Evolutionary conservation across 1,140 invertebrate genomes (phyloP).

Genomic region (Oryctes rhinoceros): DNA sequence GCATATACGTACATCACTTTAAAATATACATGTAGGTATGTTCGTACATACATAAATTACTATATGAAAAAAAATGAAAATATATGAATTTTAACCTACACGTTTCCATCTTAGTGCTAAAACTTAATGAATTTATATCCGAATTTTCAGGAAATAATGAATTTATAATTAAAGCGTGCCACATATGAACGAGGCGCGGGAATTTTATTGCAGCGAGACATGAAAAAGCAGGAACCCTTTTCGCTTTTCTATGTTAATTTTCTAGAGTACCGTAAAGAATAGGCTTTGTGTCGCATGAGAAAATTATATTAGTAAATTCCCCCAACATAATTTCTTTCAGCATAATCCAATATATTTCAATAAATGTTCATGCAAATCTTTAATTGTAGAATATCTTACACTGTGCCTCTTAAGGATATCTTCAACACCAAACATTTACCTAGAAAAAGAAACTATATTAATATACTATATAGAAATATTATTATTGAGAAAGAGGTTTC

Average conservation of each 20-base stretch:
- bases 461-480: no score
- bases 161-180: conserved; percentile 9
- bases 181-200: not conserved
- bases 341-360: conserved; percentile 4
- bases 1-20: not conserved
- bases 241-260: not conserved
- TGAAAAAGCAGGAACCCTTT: not conserved
- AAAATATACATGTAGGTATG: not conserved
- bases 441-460: no score
- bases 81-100: not conserved
- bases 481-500: no score
- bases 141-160: conserved; percentile 19
- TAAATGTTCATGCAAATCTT: not conserved
- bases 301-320: not conserved
- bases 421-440: no score
- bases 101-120: not conserved
- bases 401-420: no score
- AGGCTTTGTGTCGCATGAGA: not conserved
- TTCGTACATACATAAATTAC: not conserved
- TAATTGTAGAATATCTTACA: not conserved
- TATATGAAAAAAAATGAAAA: conserved; percentile 16
- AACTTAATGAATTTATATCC: conserved; percentile 28
- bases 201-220: not conserved
- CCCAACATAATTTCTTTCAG: not conserved
- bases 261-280: not conserved